Evolutionary conservation across 2,888 invertebrate genomes (phyloP).

Genomic region (Calephelis perditalis): DNA sequence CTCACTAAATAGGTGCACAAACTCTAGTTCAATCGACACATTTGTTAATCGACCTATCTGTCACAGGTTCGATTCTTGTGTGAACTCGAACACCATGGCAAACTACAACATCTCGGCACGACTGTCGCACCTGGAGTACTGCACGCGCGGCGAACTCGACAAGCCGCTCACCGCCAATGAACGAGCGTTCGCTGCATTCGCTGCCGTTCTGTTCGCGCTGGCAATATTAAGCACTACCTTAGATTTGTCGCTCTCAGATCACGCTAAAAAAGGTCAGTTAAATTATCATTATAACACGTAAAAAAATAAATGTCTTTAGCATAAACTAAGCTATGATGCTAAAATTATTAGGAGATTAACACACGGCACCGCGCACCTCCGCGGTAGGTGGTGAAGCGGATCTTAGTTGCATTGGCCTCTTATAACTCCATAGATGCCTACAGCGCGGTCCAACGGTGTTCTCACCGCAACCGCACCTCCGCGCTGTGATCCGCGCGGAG

Average conservation of each 20-base stretch:
- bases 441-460: no score
- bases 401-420: no score
- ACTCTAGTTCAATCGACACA: neutral
- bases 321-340: no score
- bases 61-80: constrained; percentile 58
- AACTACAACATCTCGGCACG: constrained; percentile 53
- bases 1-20: no score
- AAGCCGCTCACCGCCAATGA: constrained; percentile 39
- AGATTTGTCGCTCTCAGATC: constrained; percentile 50
- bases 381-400: no score
- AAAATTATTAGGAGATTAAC: no score
- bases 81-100: constrained; percentile 50
- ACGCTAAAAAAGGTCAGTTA: constrained; percentile 50
- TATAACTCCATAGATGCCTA: no score
- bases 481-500: no score
- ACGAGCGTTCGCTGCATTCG: constrained; percentile 44
- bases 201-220: constrained; percentile 50
- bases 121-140: constrained; percentile 54
- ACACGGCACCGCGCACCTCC: no score
- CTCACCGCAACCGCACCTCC: no score
- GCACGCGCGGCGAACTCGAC: constrained; percentile 35
- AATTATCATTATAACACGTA: no score
- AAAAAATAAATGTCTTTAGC: no score
- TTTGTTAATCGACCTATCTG: neutral
- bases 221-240: constrained; percentile 50